Evolutionary conservation across 2,113 vertebrate genomes (phyloP).

Genomic region (Gopherus flavomarginatus): DNA sequence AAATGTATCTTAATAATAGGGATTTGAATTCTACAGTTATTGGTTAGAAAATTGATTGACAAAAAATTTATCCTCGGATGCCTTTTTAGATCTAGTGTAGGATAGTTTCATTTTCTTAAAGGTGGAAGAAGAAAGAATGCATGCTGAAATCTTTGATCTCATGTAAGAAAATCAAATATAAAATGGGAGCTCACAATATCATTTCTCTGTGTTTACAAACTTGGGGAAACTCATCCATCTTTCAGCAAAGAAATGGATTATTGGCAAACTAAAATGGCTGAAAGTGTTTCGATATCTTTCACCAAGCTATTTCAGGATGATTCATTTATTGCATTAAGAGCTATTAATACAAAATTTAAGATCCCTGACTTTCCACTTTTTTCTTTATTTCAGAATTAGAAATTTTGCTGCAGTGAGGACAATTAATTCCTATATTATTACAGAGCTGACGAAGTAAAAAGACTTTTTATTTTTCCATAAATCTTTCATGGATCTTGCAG

Average conservation of each 20-base stretch:
- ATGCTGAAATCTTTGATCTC: constrained; percentile 60
- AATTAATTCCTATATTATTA: constrained; percentile 75
- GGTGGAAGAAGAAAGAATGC: constrained; percentile 30
- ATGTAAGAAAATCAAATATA: constrained; percentile 64
- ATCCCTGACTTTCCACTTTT: constrained; percentile 70
- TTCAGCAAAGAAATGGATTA: constrained; percentile 55
- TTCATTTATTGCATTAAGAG: constrained; percentile 73
- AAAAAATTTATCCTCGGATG: constrained; percentile 30
- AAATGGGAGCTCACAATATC: constrained; percentile 54
- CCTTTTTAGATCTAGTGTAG: background rate
- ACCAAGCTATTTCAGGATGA: constrained; percentile 77
- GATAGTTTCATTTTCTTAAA: constrained; percentile 41
- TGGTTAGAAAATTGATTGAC: constrained; percentile 4
- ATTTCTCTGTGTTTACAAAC: constrained; percentile 38
- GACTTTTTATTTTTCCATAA: constrained; percentile 54
- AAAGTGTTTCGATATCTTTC: constrained; percentile 69
- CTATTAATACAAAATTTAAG: constrained; percentile 79
- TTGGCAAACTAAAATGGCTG: constrained; percentile 71
- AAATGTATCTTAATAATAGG: constrained; percentile 6
- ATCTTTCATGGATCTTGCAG: constrained; percentile 1
- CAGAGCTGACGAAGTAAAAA: constrained; percentile 63
- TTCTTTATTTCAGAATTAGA: constrained; percentile 76
- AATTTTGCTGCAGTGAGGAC: constrained; percentile 72
- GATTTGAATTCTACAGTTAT: constrained; percentile 11
- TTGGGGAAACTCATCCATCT: constrained; percentile 57